Evolutionary conservation across 2,888 invertebrate genomes (phyloP), one percentile per base, ranked within the genome.

Genomic region (Protodeltote pygarga): DNA sequence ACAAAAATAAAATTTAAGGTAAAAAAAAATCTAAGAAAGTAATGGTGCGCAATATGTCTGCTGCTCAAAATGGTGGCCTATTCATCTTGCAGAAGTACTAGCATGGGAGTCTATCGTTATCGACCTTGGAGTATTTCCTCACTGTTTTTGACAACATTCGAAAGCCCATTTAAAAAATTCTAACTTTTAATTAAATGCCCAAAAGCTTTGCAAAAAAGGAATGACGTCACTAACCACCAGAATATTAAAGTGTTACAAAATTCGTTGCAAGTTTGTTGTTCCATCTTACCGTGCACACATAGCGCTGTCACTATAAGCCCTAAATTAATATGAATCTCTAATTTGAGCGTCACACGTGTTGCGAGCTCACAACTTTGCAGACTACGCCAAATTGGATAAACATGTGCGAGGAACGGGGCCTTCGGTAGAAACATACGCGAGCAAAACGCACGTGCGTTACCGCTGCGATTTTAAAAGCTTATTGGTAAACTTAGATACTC

Each of bases 301-400:
- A 78, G 75, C 74, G 77, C 75, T 84, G 83, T 82, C 83, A 81
- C 77, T 81, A 78, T 79, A 80, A 81, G 80, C 80, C 81, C 79
- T 83, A 88, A 90, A 90, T 92, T 90, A 91, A 89, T 89, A 92
- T 90, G 89, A 90, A 92, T 91, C 88, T 87, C 87, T 89, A 90
- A 91, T 92, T 90, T 89, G 83, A 79, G 82, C 85, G 81, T 79
- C 86, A 85, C 91, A 92, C 87, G 87, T 90, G 90, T 85, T 90
- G 86, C 89, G 77, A 85, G 79, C 88, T 88, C 85, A 67, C 89
- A 92, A 91, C 91, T 92, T 91, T 87, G 88, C 91, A 91, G 91
- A 91, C 91, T 83, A 75, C 87, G 85, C 85, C 85, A 89, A 91
- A 90, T 91, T 90, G 88, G 89, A 90, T 91, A 87, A 90, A 89